Conservation (phyloP, 2,888 invertebrate genomes). For the Eupithecia dodoneata region DNA sequence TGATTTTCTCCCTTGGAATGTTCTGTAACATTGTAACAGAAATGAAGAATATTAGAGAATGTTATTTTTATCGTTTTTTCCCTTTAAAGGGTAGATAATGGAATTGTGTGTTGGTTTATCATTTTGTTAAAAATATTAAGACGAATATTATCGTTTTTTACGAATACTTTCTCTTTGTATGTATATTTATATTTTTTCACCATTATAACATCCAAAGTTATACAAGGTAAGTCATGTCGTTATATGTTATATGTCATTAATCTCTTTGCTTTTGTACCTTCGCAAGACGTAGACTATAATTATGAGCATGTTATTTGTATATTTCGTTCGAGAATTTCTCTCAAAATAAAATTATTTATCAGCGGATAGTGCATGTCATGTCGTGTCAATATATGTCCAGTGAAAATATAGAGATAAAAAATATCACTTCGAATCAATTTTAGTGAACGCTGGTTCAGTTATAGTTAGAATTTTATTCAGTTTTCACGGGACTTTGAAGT, state of each 20-base stretch:
- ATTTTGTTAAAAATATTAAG: not conserved
- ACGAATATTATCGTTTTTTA: not conserved
- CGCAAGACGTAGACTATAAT: no score
- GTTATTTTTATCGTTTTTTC: not conserved
- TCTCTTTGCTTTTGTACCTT: no score
- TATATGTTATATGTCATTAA: no score
- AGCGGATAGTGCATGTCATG: not conserved
- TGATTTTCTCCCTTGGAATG: not conserved
- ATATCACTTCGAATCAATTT: constrained; percentile 8
- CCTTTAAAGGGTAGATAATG: not conserved
- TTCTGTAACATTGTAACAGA: not conserved
- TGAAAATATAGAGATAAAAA: not conserved
- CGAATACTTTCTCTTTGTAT: not conserved
- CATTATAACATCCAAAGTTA: no score
- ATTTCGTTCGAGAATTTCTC: not conserved
- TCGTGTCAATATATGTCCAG: not conserved
- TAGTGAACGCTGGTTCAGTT: not conserved
- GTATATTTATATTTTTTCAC: no score
- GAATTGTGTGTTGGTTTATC: not conserved
- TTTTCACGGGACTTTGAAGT: not conserved
- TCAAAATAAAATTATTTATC: not conserved
- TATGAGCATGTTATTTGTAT: no score
- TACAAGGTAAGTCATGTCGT: no score
- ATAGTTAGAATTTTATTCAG: not conserved
- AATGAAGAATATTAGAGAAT: not conserved